These are phyloP conservation scores for Chaetops frenatus DNA, from an alignment of 2,113 vertebrate species.

Conservation along the genomic window DNA sequence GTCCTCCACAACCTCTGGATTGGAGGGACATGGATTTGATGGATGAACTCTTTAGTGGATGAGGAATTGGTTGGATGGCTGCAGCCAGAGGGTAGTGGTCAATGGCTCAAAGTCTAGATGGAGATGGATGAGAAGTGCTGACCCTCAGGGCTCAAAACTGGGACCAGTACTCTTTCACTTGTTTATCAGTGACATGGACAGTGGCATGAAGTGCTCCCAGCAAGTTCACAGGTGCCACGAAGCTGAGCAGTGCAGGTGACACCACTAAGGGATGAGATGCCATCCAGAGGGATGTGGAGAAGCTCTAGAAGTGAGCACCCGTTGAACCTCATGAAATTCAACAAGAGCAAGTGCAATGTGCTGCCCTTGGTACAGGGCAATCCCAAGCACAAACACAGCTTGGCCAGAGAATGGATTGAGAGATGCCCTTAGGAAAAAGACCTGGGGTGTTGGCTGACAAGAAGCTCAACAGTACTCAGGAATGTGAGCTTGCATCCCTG, in stretches of 20 bases:
- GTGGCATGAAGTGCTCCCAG: background rate
- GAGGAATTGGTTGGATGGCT: background rate
- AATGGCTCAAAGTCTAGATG: too few species aligned
- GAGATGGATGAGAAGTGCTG: background rate
- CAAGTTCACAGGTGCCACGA: background rate
- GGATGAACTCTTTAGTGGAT: background rate
- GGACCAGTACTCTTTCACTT: background rate
- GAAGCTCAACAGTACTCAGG: background rate
- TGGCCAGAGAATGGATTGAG: background rate
- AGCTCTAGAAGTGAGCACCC: background rate
- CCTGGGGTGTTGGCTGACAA: background rate
- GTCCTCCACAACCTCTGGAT: background rate
- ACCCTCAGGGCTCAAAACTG: too few species aligned
- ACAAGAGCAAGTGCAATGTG: background rate
- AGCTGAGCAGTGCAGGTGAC: background rate
- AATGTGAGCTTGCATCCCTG: background rate
- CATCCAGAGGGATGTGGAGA: background rate
- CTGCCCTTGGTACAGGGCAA: background rate
- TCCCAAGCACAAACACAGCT: background rate
- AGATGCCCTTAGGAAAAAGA: background rate
- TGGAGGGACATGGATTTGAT: background rate
- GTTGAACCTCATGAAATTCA: background rate
- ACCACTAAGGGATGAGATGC: background rate
- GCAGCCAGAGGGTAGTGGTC: background rate
- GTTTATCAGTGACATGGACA: background rate